Base-by-base conservation (phyloP, 2,113 vertebrate genomes). In the Oncorhynchus gorbuscha region DNA sequence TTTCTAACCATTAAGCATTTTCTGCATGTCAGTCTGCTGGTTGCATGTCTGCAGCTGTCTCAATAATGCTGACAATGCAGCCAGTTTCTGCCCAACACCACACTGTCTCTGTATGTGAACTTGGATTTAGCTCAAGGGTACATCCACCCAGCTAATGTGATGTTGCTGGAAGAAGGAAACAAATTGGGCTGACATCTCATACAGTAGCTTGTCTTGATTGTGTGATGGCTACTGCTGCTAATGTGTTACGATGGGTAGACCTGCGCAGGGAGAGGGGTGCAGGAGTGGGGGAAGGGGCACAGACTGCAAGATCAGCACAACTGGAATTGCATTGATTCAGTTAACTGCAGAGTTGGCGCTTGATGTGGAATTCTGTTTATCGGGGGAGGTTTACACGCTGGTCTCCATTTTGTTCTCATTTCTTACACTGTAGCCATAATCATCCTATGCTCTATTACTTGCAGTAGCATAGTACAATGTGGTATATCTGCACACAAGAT, bases 251-350 rank as follows among this genome's bases (percentile, higher is more conserved):
- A 92, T 89, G 87, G 89, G 85, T 87, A 87, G 84, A 90, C 87
- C 88, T 82, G 91, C 68, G 22, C 14, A 45, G 71, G 81, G 81
- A 45, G 87, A 79, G 79, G 67, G 70, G 51, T 48, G 26, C 55
- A 48, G 58, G 72, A 81, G 61, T 84, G 89, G 91, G 90, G 90
- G 90, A 91, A 84, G 92, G 89, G 91, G 82, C 84, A 80, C 82
- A 85, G 87, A 89, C 89, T 93, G 92, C 91, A 89, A 91, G 85
- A 92, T 93, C 92, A 93, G 92, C 91, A 92, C 90, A 93, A 92
- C 90, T 92, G 91, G 89, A 90, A 92, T 92, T 91, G 88, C 91
- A 92, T 93, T 92, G 92, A 93, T 93, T 92, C 91, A 89, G 91
- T 90, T 90, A 90, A 91, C 91, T 92, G 92, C 91, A 93, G 91